Evolutionary conservation across 2,113 vertebrate species (phyloP), one percentile per base, ranked within the genome.

Genomic region (Plectropomus leopardus): DNA sequence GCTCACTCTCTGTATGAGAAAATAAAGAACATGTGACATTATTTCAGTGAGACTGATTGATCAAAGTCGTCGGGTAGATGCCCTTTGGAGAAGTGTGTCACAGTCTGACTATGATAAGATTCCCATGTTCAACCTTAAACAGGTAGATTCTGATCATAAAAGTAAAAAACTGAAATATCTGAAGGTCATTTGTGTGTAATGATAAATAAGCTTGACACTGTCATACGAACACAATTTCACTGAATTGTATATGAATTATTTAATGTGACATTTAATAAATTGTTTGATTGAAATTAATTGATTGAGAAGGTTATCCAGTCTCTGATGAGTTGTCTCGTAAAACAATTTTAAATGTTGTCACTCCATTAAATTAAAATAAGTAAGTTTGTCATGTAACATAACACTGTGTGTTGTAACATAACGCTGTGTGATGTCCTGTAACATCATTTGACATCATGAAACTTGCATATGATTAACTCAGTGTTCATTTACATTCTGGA

Each of bases 11-110:
- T 89, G 82, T 84, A 84, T 77, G 84, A 90, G 88, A 80, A 88
- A 87, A 91, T 78, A 92, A 85, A 91, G 76, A 84, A 87, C 71
- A 88, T 69, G 80, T 85, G 86, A 92, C 85, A 92, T 88, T 63
- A 76, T 83, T 88, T 85, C 81, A 90, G 80, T 76, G 68, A 84
- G 85, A 81, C 78, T 92, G 87, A 93, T 90, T 88, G 85, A 92
- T 91, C 74, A 89, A 90, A 90, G 83, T 86, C 78, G 72, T 68
- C 30, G 70, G 69, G 71, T 75, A 84, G 70, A 76, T 83, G 80
- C 66, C 83, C 87, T 90, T 87, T 72, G 45, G 68, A 80, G 55
- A 73, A 64, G 59, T 76, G 59, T 85, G 60, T 87, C 68, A 70
- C 70, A 65, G 68, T 75, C 50, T 76, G 66, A 26, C 34, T 64